Conservation (phyloP, 1,140 invertebrate species). For the Teleopsis dalmanni region DNA sequence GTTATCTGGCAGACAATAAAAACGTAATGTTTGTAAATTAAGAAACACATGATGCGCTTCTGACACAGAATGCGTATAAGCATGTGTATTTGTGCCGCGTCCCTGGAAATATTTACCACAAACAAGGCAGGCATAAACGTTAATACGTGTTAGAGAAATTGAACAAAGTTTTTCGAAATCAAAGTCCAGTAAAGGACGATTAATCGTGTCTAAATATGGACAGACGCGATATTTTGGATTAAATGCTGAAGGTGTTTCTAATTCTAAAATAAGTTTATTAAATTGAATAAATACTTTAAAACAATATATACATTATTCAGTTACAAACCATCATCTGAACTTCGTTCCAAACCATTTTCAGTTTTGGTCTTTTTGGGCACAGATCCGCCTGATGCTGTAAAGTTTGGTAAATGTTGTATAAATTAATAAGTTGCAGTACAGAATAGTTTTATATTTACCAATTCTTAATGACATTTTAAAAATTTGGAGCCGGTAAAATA, state of each 20-base stretch:
- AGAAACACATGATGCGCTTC: conserved; percentile 97
- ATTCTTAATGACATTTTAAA: conserved; percentile 5
- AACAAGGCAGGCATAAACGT: conserved; percentile 99
- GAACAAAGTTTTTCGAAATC: conserved; percentile 99
- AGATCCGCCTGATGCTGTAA: no score
- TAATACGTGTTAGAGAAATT: conserved; percentile 94
- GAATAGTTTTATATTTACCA: neutral
- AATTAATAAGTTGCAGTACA: neutral
- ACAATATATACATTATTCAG: no score
- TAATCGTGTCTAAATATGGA: conserved; percentile 95
- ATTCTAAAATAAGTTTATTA: conserved; percentile 1
- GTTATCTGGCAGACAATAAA: conserved; percentile 99
- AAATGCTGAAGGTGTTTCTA: conserved; percentile 39
- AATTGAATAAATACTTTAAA: no score
- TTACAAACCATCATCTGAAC: conserved; percentile 7
- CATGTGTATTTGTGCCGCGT: conserved; percentile 94
- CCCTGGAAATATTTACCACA: conserved; percentile 99
- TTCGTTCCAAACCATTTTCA: neutral
- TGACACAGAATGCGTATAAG: conserved; percentile 96
- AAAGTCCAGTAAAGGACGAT: conserved; percentile 95
- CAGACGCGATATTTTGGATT: conserved; percentile 52
- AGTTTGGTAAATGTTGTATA: no score
- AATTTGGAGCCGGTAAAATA: no score
- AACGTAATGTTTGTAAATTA: conserved; percentile 94
- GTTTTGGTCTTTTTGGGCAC: conserved; percentile 10